These are phyloP conservation scores for Naja naja DNA, from an alignment of 2,113 vertebrate species.

Conservation along the genomic window DNA sequence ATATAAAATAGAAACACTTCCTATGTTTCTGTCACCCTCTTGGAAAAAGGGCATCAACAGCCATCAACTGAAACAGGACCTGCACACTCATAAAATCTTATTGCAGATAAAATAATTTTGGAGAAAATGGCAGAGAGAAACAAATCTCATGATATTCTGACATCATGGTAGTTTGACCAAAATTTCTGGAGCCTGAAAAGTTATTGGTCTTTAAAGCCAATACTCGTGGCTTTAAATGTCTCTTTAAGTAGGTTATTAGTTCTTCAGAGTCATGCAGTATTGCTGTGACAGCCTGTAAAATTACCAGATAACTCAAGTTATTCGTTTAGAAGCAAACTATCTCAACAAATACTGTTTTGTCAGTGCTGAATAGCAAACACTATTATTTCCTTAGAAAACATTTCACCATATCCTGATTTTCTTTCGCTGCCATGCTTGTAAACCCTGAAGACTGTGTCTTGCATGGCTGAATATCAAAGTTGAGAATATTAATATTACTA, in stretches of 20 bases:
- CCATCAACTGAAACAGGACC: background rate
- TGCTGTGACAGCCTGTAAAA: background rate
- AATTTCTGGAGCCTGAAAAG: background rate
- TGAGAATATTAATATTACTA: conserved; percentile 26
- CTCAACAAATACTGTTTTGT: conserved; percentile 9
- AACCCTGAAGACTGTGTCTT: background rate
- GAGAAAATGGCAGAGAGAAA: background rate
- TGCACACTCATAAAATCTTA: background rate
- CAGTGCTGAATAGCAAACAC: conserved; percentile 14
- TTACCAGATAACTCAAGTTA: background rate
- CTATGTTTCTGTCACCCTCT: background rate
- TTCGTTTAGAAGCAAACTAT: background rate
- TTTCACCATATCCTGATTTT: conserved; percentile 16
- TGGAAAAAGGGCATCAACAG: background rate
- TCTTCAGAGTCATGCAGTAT: background rate
- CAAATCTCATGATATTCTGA: background rate
- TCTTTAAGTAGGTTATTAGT: background rate
- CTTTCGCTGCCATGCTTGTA: conserved; percentile 14
- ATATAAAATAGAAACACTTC: background rate
- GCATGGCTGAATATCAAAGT: background rate
- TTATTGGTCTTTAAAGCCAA: background rate
- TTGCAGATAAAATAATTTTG: background rate
- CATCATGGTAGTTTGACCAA: background rate
- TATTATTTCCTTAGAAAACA: conserved; percentile 12
- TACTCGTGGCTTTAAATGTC: background rate